Evolutionary conservation across 2,797 vertebrate genomes (phyloP), one percentile per base, ranked within the genome.

Genomic region (Gambusia yucatana): DNA sequence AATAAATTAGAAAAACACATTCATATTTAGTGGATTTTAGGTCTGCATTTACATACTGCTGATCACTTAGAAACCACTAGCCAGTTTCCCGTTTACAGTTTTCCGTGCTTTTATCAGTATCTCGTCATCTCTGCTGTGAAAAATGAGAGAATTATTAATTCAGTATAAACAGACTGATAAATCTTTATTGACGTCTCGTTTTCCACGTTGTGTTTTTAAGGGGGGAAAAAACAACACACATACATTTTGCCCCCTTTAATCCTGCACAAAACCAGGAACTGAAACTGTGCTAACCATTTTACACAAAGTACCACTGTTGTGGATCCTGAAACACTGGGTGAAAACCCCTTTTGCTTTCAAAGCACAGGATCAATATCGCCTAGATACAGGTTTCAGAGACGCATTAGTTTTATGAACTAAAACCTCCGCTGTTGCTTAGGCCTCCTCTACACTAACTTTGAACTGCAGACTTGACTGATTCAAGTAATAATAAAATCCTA

Each of bases 401-500:
- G 88, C 82, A 85, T 84, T 91, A 82, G 82, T 84, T 93, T 93
- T 92, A 93, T 92, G 88, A 93, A 93, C 83, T 93, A 90, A 93
- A 90, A 90, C 87, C 90, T 85, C 75, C n/a, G 73, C 82, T 73
- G 91, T 86, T 85, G 86, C 89, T 85, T 79, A 79, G 72, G 77
- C 89, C 78, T 85, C 81, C 76, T 77, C 86, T 79, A 71, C 4
- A 74, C 75, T 73, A 89, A 88, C 84, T 90, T 84, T 84, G 80
- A 82, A 75, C 88, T 73, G 79, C 76, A 85, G 88, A 89, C 82
- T 80, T 81, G 88, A 89, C 88, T 90, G 93, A 94, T 94, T 93
- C 91, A 88, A 91, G 90, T 90, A 90, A 93, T 92, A 93, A 94
- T 94, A 94, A 93, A 94, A 92, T 84, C 78, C 82, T 78, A 93